phyloP scores from a whole-genome alignment of 1,140 invertebrate genomes.

The Trichoplusia ni region DNA sequence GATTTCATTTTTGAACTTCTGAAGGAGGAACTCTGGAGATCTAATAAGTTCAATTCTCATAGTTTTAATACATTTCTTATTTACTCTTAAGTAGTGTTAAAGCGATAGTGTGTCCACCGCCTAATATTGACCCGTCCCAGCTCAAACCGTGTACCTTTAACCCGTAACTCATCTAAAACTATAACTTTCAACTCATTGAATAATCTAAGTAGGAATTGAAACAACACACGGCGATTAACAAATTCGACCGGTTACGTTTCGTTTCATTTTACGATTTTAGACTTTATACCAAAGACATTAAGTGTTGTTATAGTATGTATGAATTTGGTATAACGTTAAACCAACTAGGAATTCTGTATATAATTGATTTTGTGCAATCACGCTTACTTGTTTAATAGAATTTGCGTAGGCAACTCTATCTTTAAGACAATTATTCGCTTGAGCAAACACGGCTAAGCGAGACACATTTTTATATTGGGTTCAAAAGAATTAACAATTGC shows the following conservation, averaged over 20 bases:
- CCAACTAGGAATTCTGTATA: constrained; percentile 15
- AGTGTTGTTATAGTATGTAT: not conserved
- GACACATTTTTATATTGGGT: constrained; percentile 5
- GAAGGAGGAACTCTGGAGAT: no score
- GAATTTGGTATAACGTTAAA: constrained; percentile 7
- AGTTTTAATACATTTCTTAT: not conserved
- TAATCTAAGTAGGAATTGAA: constrained; percentile 24
- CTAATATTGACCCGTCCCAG: not conserved
- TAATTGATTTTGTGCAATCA: constrained; percentile 27
- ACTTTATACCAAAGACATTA: not conserved
- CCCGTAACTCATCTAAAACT: constrained; percentile 8
- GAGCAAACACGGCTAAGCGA: not conserved
- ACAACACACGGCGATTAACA: constrained; percentile 11
- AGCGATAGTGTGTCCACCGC: not conserved
- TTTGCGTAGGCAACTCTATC: constrained; percentile 21
- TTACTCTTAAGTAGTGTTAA: not conserved
- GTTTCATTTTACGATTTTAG: not conserved
- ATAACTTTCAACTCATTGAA: constrained; percentile 10
- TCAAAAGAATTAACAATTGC: constrained; percentile 4
- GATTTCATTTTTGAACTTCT: no score
- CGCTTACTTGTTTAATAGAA: constrained; percentile 27
- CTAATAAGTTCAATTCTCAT: no score
- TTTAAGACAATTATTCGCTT: constrained; percentile 3
- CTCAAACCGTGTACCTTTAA: not conserved
- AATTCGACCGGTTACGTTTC: not conserved